These are phyloP conservation scores for Cariama cristata DNA, from an alignment of 2,113 vertebrate genomes.

Conservation along the genomic window DNA sequence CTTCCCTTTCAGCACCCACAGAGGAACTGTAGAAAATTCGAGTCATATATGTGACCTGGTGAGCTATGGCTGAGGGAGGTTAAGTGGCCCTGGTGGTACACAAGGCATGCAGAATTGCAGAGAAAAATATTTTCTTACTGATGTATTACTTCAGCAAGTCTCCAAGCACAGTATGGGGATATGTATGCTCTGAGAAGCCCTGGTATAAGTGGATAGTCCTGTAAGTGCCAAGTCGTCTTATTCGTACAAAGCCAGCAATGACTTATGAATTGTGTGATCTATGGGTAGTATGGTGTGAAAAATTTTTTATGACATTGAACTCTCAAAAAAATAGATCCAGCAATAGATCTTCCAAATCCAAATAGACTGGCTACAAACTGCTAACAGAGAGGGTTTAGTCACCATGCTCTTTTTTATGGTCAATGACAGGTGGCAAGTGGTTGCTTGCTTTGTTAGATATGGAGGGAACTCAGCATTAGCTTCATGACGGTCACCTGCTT, in stretches of 20 bases:
- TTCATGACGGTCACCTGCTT: background rate
- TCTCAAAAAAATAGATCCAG: background rate
- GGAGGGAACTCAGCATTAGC: background rate
- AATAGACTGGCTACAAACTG: background rate
- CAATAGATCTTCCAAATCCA: background rate
- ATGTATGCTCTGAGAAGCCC: background rate
- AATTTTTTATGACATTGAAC: background rate
- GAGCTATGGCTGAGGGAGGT: background rate
- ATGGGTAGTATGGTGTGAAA: background rate
- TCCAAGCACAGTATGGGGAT: background rate
- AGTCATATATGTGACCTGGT: background rate
- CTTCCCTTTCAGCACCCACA: background rate
- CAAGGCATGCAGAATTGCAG: background rate
- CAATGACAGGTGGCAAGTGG: background rate
- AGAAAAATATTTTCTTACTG: background rate
- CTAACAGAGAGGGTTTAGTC: background rate
- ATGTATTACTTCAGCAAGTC: background rate
- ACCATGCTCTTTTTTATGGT: background rate
- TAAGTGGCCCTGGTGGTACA: background rate
- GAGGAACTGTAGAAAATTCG: background rate
- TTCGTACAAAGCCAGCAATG: background rate
- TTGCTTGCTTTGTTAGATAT: background rate
- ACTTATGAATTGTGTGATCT: background rate
- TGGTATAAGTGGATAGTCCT: background rate
- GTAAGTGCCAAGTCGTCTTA: background rate